Base-by-base conservation (phyloP, 2,797 vertebrate genomes). In the Crenichthys baileyi region DNA sequence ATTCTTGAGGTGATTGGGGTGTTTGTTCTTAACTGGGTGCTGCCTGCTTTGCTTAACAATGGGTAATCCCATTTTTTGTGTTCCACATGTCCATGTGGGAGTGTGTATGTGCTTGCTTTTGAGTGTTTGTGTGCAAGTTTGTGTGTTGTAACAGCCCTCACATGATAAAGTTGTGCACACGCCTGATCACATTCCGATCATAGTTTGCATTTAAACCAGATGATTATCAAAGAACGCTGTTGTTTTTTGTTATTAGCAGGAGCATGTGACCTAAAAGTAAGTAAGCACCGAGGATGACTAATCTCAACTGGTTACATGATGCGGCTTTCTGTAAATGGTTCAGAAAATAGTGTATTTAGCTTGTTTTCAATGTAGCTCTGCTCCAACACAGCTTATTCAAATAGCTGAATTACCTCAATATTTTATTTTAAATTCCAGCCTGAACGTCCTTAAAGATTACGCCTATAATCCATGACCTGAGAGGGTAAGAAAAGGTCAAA, bases 221-320 rank as follows among this genome's bases (percentile, higher is more conserved):
- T 84, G 74, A 70, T 88, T 85, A 90, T 89, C 80, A 92, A 90
- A 91, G 88, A 92, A 91, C 83, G 56, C 70, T 48, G 82, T 83
- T 89, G 84, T 91, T 91, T 85, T 75, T 85, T 90, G 81, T 92
- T 82, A 79, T 86, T 3, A 3, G 67, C 55, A 60, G 72, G 71
- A 76, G 80, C 91, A 89, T 87, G 91, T 94, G 91, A 93, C 85
- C 85, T 85, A 81, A 82, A 90, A 86, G 79, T 88, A 83, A 84
- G 79, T 56, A 65, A 72, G 77, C 44, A 74, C 39, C n/a, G 56
- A 83, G 79, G 76, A 78, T 61, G 81, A 81, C 56, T 39, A 48
- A 77, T 55, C 53, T 81, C 65, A 70, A 70, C 36, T 31, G 73
- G 78, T 79, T 65, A 50, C 72, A 77, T 83, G 70, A 55, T 41